Percentiles rank a stretch among this genome's conserved stretches.
These are phyloP conservation scores for Carlito syrichta DNA, from an alignment of 2,113 vertebrate genomes.

Conservation along the genomic window DNA sequence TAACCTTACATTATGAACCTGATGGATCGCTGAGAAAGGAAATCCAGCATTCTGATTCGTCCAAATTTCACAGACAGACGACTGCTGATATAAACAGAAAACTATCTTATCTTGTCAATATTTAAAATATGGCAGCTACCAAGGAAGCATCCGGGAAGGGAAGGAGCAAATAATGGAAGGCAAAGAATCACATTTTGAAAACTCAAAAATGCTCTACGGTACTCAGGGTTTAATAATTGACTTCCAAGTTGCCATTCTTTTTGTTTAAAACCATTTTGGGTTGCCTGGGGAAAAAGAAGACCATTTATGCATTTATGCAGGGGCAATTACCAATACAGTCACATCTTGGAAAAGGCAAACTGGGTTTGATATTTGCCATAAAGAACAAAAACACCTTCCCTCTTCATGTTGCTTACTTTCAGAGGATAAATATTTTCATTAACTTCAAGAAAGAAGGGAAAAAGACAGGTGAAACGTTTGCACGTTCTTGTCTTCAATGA, in stretches of 20 bases:
- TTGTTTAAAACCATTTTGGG: slow-evolving; percentile 69
- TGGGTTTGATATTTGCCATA: slow-evolving; percentile 8
- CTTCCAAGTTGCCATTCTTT: slow-evolving; percentile 68
- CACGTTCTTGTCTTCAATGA: slow-evolving; percentile 17
- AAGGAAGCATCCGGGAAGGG: slow-evolving; percentile 70
- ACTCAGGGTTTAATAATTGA: neutral
- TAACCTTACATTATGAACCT: slow-evolving; percentile 89
- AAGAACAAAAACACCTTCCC: neutral
- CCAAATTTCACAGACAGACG: slow-evolving; percentile 89
- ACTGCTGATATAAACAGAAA: slow-evolving; percentile 90
- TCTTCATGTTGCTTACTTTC: neutral
- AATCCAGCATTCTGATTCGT: slow-evolving; percentile 90
- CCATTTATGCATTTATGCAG: slow-evolving; percentile 20
- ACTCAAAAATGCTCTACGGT: slow-evolving; percentile 45
- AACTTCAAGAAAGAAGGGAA: neutral
- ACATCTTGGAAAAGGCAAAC: slow-evolving; percentile 10
- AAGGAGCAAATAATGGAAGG: slow-evolving; percentile 39
- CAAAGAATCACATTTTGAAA: slow-evolving; percentile 62
- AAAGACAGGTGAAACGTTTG: neutral
- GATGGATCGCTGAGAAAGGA: slow-evolving; percentile 88
- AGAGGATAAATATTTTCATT: slow-evolving; percentile 15
- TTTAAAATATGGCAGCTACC: slow-evolving; percentile 78
- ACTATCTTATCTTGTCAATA: slow-evolving; percentile 87
- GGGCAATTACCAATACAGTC: neutral
- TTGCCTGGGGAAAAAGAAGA: slow-evolving; percentile 50